Conservation (phyloP, 23 tunicate genomes). For the Phallusia fumigata region DNA sequence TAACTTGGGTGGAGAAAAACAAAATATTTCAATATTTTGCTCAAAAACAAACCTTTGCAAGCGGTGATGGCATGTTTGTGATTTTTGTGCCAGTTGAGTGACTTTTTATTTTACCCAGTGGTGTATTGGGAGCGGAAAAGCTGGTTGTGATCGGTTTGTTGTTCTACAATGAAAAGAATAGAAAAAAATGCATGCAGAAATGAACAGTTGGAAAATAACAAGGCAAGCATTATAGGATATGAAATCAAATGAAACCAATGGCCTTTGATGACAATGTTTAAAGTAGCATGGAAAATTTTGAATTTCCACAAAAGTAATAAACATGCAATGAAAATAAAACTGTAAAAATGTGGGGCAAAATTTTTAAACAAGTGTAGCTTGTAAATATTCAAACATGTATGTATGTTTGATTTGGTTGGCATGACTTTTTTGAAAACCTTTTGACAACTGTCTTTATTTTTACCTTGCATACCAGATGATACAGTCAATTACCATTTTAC, state of each 20-base stretch:
- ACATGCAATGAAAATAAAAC: too few species aligned
- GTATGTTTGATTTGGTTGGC: too few species aligned
- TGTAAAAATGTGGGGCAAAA: too few species aligned
- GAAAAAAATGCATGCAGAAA: constrained; percentile 26
- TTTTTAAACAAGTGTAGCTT: too few species aligned
- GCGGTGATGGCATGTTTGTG: neutral
- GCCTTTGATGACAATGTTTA: neutral
- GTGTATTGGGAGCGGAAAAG: constrained; percentile 50
- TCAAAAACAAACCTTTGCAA: constrained; percentile 28
- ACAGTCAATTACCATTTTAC: too few species aligned
- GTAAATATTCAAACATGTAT: too few species aligned
- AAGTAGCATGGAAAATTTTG: too few species aligned
- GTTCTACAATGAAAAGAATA: constrained; percentile 15
- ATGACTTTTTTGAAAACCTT: too few species aligned
- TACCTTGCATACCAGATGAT: too few species aligned
- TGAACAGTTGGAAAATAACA: neutral
- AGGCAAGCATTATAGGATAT: neutral
- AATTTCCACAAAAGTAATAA: too few species aligned
- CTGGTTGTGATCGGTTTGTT: constrained; percentile 31
- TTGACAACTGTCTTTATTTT: too few species aligned
- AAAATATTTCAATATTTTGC: neutral
- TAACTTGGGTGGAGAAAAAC: neutral
- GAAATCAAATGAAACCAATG: neutral
- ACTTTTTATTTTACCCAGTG: constrained; percentile 24
- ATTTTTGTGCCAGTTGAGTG: neutral